phyloP scores from a whole-genome alignment of 23 tunicate species.

The Halocynthia aurantium region DNA sequence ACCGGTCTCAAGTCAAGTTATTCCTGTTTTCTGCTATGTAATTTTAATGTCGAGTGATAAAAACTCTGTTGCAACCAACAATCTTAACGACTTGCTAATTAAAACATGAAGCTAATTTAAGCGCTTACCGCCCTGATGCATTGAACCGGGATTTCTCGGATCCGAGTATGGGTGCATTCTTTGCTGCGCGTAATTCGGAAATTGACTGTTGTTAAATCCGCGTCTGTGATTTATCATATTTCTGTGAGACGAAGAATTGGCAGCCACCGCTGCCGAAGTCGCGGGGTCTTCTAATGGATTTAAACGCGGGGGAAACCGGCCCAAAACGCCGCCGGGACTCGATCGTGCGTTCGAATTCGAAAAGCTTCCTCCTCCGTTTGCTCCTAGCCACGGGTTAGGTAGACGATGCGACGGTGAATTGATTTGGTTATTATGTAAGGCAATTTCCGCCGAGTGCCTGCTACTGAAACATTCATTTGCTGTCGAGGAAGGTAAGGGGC shows the following conservation, averaged over 20 bases:
- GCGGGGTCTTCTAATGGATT: conserved; percentile 7
- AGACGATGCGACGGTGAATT: conserved; percentile 9
- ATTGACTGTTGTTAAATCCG: background rate
- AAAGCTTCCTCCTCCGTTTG: background rate
- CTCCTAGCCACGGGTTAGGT: conserved; percentile 4
- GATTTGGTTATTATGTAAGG: background rate
- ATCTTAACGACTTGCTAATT: no score
- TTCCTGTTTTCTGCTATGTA: no score
- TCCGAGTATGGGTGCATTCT: conserved; percentile 9
- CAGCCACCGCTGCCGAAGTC: conserved; percentile 5
- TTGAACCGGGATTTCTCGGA: conserved; percentile 3
- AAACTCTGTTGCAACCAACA: no score
- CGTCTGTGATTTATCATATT: background rate
- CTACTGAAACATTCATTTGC: background rate
- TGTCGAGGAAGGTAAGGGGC: conserved; percentile 4
- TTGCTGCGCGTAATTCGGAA: background rate
- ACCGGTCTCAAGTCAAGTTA: no score
- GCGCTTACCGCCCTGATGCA: background rate
- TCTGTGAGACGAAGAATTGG: conserved; percentile 6
- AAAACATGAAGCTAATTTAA: no score
- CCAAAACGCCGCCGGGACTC: background rate
- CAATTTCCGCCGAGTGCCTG: background rate
- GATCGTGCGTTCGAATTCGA: conserved; percentile 1
- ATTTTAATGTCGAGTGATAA: no score
- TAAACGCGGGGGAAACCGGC: conserved; percentile 5